Base-by-base conservation (phyloP, 2,888 invertebrate genomes). In the Apotomis turbidana region DNA sequence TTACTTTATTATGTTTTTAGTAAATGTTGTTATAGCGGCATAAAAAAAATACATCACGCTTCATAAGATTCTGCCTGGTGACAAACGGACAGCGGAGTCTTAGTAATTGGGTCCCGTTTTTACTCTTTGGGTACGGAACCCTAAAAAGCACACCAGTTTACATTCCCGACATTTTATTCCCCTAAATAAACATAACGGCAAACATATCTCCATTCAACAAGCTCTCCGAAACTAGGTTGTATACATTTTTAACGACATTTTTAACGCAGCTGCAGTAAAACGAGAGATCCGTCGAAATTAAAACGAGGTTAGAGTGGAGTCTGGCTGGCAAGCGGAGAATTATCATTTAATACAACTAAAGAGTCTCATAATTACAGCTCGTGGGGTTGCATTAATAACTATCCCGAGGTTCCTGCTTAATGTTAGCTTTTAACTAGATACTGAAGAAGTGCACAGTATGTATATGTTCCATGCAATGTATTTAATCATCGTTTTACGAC, bases 161-260 rank as follows among this genome's bases (percentile, higher is more conserved):
- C 5, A 36, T 36, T 38, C 1, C 36, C 5, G 10, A 2, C 15
- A 13, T 44, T 51, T 62, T 12, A 49, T 46, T 41, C 5, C 10
- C 46, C 52, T 3, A 63, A 51, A 41, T 63, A 4, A 54, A 63
- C 41, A 63, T 63, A 12, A 64, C 51, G 13, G 12, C 52, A 44
- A 64, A 12, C 27, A 64, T 54, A 44, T 55, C 10, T 55, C 12
- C 15, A 54, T 38, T 54, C 12, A 64, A 15, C 15, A 15, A 6
- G 41, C 6, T 15, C 10, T 41, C 41, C 12, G 44, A 41, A 64
- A 15, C 54, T 15, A 49, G n/a, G 64, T 10, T 55, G 54, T 54
- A 55, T 55, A 64, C 41, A 54, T 54, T 64, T 64, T 64, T 64
- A 64, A 64, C 44, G 15, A 64, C 41, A 54, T 54, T 64, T 64